Conservation (phyloP, 2,888 invertebrate genomes). For the Apamea crenata region DNA sequence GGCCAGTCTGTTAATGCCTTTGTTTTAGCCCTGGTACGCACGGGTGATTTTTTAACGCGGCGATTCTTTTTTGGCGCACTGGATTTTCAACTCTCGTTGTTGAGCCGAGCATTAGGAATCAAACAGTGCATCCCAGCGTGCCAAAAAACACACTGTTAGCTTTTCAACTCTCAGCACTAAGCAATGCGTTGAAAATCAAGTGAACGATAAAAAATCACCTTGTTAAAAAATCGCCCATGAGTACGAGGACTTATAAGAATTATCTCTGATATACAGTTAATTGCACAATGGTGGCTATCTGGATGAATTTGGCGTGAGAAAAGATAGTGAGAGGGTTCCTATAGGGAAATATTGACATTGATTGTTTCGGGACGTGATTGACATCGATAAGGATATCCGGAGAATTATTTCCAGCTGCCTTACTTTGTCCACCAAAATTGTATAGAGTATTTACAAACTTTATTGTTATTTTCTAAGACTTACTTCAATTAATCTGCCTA, state of each 20-base stretch:
- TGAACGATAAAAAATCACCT: too few species aligned
- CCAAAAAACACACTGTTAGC: too few species aligned
- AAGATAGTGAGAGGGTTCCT: background rate
- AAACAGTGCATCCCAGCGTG: too few species aligned
- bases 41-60: too few species aligned
- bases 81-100: too few species aligned
- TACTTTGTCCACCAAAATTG: background rate
- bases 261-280: conserved; percentile 39
- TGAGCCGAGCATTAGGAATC: too few species aligned
- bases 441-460: background rate
- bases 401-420: background rate
- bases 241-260: background rate
- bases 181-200: too few species aligned
- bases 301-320: background rate
- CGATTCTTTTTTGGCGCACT: too few species aligned
- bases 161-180: too few species aligned
- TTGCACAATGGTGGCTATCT: conserved; percentile 6
- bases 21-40: conserved; percentile 15
- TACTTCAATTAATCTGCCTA: background rate
- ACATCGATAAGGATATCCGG: background rate
- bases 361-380: background rate
- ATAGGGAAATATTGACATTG: background rate
- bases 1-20: conserved; percentile 11
- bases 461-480: background rate
- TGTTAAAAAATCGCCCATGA: too few species aligned